Evolutionary conservation across 2,113 vertebrate species (phyloP), one percentile per base, ranked within the genome.

Genomic region (Daphoenositta chrysoptera): DNA sequence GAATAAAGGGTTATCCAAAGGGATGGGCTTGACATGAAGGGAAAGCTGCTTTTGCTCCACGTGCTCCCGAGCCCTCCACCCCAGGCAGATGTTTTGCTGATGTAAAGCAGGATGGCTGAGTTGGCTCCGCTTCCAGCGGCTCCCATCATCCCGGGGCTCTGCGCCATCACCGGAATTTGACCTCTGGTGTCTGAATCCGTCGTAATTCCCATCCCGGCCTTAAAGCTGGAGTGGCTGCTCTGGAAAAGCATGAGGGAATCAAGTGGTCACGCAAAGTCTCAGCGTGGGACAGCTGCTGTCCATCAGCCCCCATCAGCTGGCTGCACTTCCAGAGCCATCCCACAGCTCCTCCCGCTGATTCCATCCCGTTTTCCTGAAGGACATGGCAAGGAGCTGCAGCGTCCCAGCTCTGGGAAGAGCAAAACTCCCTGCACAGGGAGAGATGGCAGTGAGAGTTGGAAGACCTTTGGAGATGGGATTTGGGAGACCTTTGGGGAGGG

Each of bases 251-350:
- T 0, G 2, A 9, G n/a, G n/a, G 9, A 47, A 4, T 1, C 42
- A 1, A 35, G 50, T 4, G 39, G 12, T 40, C 50, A 2, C 7
- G 8, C 42, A 4, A 7, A 47, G 39, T 0, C 42, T 8, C 3
- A 27, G 15, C 2, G 31, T 42, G 48, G 22, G 5, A 51, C 54
- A 65, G 48, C 76, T 64, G 83, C n/a, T 50, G 30, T 4, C 40
- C 48, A 1, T 31, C 64, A 1, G 11, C 37, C 33, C 50, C 16
- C 35, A 33, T 20, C 39, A 5, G 40, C 66, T 40, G 84, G 71
- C 30, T 2, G 3, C 15, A 1, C 31, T 48, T 23, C 4, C 31
- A 69, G 80, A 47, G n/a, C 24, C 39, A 13, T 28, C 64, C 63
- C 65, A 2, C 17, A 1, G 16, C 26, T 82, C 33, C 65, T 64